phyloP scores from a whole-genome alignment of 1,140 invertebrate genomes.

The Brachystomella parvula region DNA sequence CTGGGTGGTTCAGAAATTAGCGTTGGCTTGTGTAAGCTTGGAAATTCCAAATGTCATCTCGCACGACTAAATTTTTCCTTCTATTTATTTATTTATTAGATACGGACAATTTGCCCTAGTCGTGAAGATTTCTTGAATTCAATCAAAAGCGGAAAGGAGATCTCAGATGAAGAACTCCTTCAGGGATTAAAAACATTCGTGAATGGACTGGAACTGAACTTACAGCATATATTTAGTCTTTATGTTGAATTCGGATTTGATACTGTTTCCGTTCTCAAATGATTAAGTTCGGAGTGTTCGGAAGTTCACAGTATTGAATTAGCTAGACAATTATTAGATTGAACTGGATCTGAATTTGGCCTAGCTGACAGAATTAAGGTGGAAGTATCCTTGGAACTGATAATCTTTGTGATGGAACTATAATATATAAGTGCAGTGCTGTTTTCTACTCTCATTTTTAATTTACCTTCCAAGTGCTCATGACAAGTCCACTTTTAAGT shows the following conservation, averaged over 20 bases:
- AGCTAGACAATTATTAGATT: background rate
- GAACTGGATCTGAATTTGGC: background rate
- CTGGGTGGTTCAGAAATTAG: slow-evolving; percentile 3
- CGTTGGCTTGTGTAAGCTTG: background rate
- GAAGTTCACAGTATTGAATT: background rate
- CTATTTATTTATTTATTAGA: background rate
- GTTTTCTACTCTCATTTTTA: too few relatives aligned
- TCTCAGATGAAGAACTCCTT: background rate
- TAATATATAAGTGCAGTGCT: background rate
- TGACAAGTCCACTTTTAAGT: too few relatives aligned
- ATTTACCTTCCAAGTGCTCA: too few relatives aligned
- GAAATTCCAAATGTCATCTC: background rate
- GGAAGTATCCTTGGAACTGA: background rate
- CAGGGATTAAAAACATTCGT: background rate
- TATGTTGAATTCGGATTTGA: background rate
- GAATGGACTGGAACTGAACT: background rate
- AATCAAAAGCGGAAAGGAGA: background rate
- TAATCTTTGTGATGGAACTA: background rate
- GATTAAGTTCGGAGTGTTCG: background rate
- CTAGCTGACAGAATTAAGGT: background rate
- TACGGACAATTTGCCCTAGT: background rate
- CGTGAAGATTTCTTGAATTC: background rate
- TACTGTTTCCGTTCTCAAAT: background rate
- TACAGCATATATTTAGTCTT: background rate
- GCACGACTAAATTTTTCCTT: background rate